Base-by-base conservation (phyloP, 1,140 invertebrate species). In the Gonioctena quinquepunctata region DNA sequence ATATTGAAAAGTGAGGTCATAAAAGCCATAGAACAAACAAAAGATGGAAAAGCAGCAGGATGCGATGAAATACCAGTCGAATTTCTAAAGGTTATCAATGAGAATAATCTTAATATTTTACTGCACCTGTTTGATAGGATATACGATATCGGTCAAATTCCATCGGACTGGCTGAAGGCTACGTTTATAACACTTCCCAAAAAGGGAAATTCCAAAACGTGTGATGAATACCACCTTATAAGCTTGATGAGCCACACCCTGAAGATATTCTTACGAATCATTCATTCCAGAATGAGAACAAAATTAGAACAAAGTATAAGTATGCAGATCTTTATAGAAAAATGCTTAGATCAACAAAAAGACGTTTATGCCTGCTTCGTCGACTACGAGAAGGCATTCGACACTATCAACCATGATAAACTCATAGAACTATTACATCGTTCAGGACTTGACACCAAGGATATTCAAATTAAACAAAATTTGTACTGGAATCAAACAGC, bases 221-320 rank as follows among this genome's bases (percentile, higher is more conserved):
- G 54, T 22, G 23, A 22, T 7, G 54, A 57, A 22, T 25, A 57
- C 19, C 54, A 22, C 19, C 18, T n/a, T 4, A 57, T 57, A 21
- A 57, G 54, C 21, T 25, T 57, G 23, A 57, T 57, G 2, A 57
- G 54, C 54, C 54, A 57, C 23, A 57, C 54, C 54, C 54, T 57
- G 4, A 57, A 57, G 21, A 19, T 57, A 22, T 57, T 57, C 54
- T n/a, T n/a, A n/a, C n/a, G n/a, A n/a, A n/a, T n/a, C n/a, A n/a
- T n/a, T n/a, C n/a, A n/a, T n/a, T n/a, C n/a, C n/a, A n/a, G n/a
- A n/a, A n/a, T n/a, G n/a, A n/a, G n/a, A n/a, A n/a, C n/a, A n/a
- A n/a, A n/a, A 13, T 57, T 3, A 18, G 23, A 21, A 57, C 23
- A 22, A 57, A 22, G n/a, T n/a, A 42, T 42, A n/a, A n/a, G n/a